Conservation (phyloP, 2,888 invertebrate species). For the Drosophila nigricruria region DNA sequence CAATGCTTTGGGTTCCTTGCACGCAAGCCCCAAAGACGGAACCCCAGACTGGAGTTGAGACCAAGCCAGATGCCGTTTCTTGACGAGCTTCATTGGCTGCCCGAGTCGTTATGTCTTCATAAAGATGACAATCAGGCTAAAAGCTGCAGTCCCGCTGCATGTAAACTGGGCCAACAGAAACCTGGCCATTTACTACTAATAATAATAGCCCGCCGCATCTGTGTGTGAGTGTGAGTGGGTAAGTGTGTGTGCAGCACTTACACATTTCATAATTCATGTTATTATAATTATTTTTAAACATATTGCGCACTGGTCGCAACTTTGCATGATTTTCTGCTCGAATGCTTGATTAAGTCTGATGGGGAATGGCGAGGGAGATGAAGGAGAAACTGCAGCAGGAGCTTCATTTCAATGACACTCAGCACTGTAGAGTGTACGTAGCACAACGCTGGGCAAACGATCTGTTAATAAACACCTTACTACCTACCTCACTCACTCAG, state of each 20-base stretch:
- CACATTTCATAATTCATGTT: constrained; percentile 66
- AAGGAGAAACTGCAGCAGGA: neutral
- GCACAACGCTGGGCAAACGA: constrained; percentile 75
- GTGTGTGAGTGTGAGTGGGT: neutral
- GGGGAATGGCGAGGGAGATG: neutral
- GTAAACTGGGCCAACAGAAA: constrained; percentile 73
- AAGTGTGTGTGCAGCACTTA: constrained; percentile 16
- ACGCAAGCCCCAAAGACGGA: constrained; percentile 37
- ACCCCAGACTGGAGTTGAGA: neutral
- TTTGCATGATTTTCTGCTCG: constrained; percentile 77
- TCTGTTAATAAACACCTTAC: constrained; percentile 84
- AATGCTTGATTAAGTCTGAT: constrained; percentile 59
- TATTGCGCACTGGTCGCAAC: constrained; percentile 66
- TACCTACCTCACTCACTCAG: constrained; percentile 5
- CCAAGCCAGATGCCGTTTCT: constrained; percentile 28
- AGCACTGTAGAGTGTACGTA: constrained; percentile 49
- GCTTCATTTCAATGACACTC: constrained; percentile 55
- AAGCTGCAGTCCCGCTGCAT: constrained; percentile 48
- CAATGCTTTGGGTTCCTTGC: constrained; percentile 45
- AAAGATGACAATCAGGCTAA: constrained; percentile 72
- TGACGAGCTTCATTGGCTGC: constrained; percentile 49
- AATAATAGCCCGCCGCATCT: constrained; percentile 53
- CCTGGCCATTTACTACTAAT: constrained; percentile 62
- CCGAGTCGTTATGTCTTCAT: constrained; percentile 77
- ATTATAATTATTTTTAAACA: constrained; percentile 79